Base-by-base conservation (phyloP, 2,888 invertebrate genomes). In the Plebejus argus region DNA sequence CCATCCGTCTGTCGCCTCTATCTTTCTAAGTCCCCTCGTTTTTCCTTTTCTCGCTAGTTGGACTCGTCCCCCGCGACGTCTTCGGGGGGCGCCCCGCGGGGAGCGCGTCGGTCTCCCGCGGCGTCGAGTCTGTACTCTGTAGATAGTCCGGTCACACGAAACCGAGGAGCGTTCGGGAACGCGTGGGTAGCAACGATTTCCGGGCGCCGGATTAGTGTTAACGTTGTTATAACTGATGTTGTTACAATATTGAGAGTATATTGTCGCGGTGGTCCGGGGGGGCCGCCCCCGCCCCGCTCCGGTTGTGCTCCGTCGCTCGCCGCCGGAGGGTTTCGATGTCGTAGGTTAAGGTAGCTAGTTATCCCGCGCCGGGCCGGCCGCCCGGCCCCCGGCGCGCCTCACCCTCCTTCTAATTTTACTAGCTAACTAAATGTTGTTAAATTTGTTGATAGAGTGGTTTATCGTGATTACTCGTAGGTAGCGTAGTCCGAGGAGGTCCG, bases 191-290 rank as follows among this genome's bases (percentile, higher is more conserved):
- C 91, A 86, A 88, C 58, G 58, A 61, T 61, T 61, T 61, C 58
- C 61, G 58, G 86, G 85, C 85, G 91, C 91, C 90, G 89, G 87
- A 86, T 89, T 90, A 93, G 91, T 93, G 94, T 94, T 94, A 92
- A 92, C 85, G 93, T 94, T 94, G 93, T 94, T 94, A 94, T 94
- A 74, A 92, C 90, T 88, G 91, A 93, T 92, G 91, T 94, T 94
- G 94, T 94, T 94, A 93, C 91, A 93, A 92, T 94, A 93, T 94
- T 94, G 94, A 94, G 94, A 94, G 94, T 94, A 94, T 94, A 93
- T 93, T 90, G 90, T 88, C 87, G 88, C 87, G 89, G 86, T 89
- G 28, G 66, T 20, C 28, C 20, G 61, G 23, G 61, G n/a, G 7
- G 56, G 8, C n/a, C 7, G 7, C 56, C 56, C n/a, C 56, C 20